Conservation (phyloP, 2,888 invertebrate genomes). For the Megaustenia siamemsis region DNA sequence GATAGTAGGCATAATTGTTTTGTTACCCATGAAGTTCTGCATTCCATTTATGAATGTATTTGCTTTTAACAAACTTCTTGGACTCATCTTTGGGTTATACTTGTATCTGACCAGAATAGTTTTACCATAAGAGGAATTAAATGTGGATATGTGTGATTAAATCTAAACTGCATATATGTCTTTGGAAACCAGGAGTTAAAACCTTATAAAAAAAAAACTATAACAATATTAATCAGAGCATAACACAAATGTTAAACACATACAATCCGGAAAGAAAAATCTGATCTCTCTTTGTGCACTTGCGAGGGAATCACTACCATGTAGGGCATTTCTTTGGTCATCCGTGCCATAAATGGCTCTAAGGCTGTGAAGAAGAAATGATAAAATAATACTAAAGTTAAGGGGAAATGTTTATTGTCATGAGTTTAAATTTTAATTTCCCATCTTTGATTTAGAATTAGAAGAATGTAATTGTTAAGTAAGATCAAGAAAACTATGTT, state of each 20-base stretch:
- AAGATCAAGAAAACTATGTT: background rate
- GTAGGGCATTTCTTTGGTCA: constrained; percentile 85
- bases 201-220: background rate
- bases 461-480: background rate
- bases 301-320: constrained; percentile 87
- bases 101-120: too few species aligned
- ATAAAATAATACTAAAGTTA: background rate
- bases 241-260: constrained; percentile 69
- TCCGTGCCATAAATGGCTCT: constrained; percentile 86
- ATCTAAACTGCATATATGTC: too few species aligned
- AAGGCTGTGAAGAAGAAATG: constrained; percentile 61
- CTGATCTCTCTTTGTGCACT: constrained; percentile 89
- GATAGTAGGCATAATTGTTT: too few species aligned
- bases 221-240: background rate
- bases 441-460: background rate
- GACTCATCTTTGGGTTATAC: too few species aligned
- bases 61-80: too few species aligned
- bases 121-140: too few species aligned
- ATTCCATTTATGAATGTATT: too few species aligned
- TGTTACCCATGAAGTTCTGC: too few species aligned
- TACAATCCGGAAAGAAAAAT: constrained; percentile 92
- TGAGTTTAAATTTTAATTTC: too few species aligned
- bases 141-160: too few species aligned
- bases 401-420: too few species aligned
- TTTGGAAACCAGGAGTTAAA: too few species aligned